Base-by-base conservation (phyloP, 2,888 invertebrate genomes). In the Bedellia somnulentella region DNA sequence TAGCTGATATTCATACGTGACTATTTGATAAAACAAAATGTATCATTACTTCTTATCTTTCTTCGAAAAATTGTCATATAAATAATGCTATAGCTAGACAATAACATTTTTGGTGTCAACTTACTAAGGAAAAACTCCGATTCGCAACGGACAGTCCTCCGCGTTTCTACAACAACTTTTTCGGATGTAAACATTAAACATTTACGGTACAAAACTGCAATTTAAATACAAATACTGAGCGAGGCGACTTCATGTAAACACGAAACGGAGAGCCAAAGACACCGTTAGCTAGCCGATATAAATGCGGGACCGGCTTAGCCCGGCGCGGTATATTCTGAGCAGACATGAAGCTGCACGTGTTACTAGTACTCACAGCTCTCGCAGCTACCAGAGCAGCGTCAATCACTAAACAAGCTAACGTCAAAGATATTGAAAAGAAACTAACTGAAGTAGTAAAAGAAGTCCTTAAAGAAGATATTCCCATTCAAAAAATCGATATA, bases 211-310 rank as follows among this genome's bases (percentile, higher is more conserved):
- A n/a, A n/a, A n/a, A n/a, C n/a, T n/a, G 13, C 25, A 26, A 26
- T 14, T 14, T 26, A 15, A 26, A 15, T 26, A 26, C 14, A 15
- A 26, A 27, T 22, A 24, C 14, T 32, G 12, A 27, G 27, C 29
- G 29, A 29, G 25, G 28, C 13, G 9, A 11, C 27, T 21, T 21
- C 15, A 26, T 5, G 51, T 57, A 57, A 60, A 57, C 55, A 61
- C 38, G 42, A 41, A 8, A 5, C 16, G 25, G 40, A 36, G 46
- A 42, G 40, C 44, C 41, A 34, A 37, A 38, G 41, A 43, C 49
- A 71, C 73, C 73, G 73, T 73, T 73, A 73, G 41, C 35, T 45
- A 38, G 37, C 36, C 37, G 45, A 54, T 73, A 73, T 73, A 73
- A 64, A 73, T 51, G 57, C 39, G 35, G 41, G 41, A 33, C 42